Conservation (phyloP, 1,140 invertebrate genomes). For the Bombus superbus region DNA sequence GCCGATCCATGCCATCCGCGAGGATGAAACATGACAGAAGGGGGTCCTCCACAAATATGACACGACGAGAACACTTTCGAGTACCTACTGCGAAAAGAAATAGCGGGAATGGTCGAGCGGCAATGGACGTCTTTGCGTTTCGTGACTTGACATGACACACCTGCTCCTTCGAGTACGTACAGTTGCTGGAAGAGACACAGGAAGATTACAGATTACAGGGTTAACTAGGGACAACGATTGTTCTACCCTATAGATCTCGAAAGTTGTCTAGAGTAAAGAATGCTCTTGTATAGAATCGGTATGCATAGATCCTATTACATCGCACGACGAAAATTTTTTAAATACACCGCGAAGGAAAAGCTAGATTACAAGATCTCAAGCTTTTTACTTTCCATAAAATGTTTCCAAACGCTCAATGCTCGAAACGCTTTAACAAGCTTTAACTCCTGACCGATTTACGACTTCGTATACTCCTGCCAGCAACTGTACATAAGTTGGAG, state of each 20-base stretch:
- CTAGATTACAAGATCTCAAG: too few relatives aligned
- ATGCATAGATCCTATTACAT: too few relatives aligned
- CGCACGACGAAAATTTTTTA: too few relatives aligned
- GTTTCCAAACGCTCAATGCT: neutral
- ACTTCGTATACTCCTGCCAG: too few relatives aligned
- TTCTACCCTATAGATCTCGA: neutral
- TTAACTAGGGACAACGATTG: neutral
- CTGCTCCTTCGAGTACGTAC: constrained; percentile 18
- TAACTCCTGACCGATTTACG: neutral
- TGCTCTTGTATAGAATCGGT: neutral
- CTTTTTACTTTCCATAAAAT: too few relatives aligned
- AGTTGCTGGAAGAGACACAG: neutral
- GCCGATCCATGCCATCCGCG: neutral
- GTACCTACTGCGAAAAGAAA: neutral
- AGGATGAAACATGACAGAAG: constrained; percentile 26
- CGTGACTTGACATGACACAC: constrained; percentile 41
- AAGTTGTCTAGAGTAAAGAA: neutral
- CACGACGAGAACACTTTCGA: neutral
- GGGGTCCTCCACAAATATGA: neutral
- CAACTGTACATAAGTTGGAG: neutral
- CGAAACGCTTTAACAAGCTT: neutral
- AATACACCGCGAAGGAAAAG: too few relatives aligned
- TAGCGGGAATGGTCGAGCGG: neutral
- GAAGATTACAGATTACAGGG: neutral
- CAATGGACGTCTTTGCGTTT: constrained; percentile 2